phyloP scores from a whole-genome alignment of 2,113 vertebrate genomes.

The Hippocampus guttulatus region DNA sequence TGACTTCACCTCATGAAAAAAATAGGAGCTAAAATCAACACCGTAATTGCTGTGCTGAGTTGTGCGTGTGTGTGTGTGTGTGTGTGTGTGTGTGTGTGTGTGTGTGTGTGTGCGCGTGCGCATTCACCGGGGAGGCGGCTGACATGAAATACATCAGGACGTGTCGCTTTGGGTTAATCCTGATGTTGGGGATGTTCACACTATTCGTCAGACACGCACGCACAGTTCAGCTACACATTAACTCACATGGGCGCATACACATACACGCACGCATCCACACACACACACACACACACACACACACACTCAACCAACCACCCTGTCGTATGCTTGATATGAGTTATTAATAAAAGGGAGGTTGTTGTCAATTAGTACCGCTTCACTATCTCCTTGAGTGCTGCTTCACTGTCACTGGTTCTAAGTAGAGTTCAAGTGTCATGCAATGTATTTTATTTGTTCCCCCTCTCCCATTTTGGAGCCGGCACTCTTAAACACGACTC shows the following conservation, averaged over 20 bases:
- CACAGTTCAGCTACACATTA: constrained; percentile 6
- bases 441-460: constrained; percentile 23
- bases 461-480: background rate
- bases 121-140: constrained; percentile 40
- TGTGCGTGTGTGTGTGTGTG: background rate
- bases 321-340: constrained; percentile 22
- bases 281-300: background rate
- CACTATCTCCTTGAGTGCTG: constrained; percentile 23
- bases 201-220: constrained; percentile 2
- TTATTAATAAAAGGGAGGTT: constrained; percentile 26
- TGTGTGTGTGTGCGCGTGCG: too few relatives aligned
- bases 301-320: constrained; percentile 1
- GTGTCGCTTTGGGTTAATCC: constrained; percentile 59
- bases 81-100: too few relatives aligned
- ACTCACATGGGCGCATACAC: background rate
- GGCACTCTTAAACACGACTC: constrained; percentile 11
- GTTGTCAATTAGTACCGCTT: constrained; percentile 40
- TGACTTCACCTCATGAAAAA: background rate
- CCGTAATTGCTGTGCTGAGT: too few relatives aligned
- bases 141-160: constrained; percentile 52
- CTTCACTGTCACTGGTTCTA: constrained; percentile 26
- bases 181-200: constrained; percentile 44
- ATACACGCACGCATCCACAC: constrained; percentile 1
- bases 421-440: constrained; percentile 13
- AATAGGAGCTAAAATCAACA: background rate